These are phyloP conservation scores for Oncorhynchus tshawytscha DNA, from an alignment of 2,113 vertebrate species.

Conservation along the genomic window DNA sequence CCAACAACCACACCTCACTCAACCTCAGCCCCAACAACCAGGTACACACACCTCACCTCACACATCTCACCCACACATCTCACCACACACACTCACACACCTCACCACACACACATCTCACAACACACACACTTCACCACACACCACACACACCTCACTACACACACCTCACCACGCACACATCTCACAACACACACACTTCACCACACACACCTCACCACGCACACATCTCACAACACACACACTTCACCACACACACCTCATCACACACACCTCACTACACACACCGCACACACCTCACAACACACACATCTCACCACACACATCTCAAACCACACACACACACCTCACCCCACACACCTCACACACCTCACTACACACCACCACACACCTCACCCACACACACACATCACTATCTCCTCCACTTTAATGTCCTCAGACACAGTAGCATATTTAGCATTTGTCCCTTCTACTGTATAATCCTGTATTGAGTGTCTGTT, in stretches of 20 bases:
- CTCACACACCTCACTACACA: not conserved
- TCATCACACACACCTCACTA: not conserved
- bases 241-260: not conserved
- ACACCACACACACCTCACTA: too few species aligned
- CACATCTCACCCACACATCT: too few species aligned
- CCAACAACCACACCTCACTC: too few species aligned
- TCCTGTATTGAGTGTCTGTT: too few species aligned
- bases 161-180: not conserved
- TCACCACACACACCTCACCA: not conserved
- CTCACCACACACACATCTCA: constrained; percentile 56
- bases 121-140: too few species aligned
- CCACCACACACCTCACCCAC: too few species aligned
- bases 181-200: too few species aligned
- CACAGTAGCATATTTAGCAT: not conserved
- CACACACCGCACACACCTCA: not conserved
- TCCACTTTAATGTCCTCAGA: not conserved
- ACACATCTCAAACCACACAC: not conserved
- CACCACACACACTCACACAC: not conserved
- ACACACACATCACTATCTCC: not conserved
- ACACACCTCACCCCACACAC: not conserved
- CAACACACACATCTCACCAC: not conserved
- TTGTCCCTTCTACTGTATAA: too few species aligned
- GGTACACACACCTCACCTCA: too few species aligned
- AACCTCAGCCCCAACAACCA: too few species aligned
- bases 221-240: not conserved